Evolutionary conservation across 1,140 invertebrate genomes (phyloP), one percentile per base, ranked within the genome.

Genomic region (Pinna nobilis): DNA sequence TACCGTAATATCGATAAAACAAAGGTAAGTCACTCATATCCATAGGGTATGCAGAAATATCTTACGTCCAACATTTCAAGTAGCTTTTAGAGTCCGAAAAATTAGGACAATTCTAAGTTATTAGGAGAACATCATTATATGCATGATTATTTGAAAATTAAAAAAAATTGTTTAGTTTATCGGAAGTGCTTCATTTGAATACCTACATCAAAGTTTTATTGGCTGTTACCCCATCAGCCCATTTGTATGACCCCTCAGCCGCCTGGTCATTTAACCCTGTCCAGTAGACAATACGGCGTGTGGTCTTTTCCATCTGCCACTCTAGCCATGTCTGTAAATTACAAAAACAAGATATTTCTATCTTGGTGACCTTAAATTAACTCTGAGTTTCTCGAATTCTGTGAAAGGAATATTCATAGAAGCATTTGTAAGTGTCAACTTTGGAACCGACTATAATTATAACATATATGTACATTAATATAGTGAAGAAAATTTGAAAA

Each of bases 301-400:
- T 25, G 18, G 69, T 63, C 28, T 25, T 59, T 3, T 44, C 39
- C 66, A 75, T 57, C 33, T 75, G 60, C 50, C 63, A 64, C 44
- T 75, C 73, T 39, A 75, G 28, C 73, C 73, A 75, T 28, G 60
- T 55, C 73, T 75, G 50, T 2, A 44, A 44, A 47, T 47, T 23
- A 5, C 20, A 35, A 25, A 13, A 6, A 2, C 39, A 44, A 47
- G 4, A 44, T 25, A 28, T 20, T 15, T 20, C 13, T 18, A 32
- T 39, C 11, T 1, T 0, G 5, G n/a, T 20, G 2, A 28, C 1
- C 3, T 3, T 18, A 32, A 33, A 32, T 59, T 33, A 2, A 30
- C 2, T n/a, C n/a, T n/a, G n/a, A n/a, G n/a, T n/a, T n/a, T n/a
- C n/a, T n/a, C n/a, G n/a, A 18, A 9, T 18, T 18, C 20, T 3